Base-by-base conservation (phyloP, 2,797 vertebrate genomes). In the Phataginus tetradactyla region DNA sequence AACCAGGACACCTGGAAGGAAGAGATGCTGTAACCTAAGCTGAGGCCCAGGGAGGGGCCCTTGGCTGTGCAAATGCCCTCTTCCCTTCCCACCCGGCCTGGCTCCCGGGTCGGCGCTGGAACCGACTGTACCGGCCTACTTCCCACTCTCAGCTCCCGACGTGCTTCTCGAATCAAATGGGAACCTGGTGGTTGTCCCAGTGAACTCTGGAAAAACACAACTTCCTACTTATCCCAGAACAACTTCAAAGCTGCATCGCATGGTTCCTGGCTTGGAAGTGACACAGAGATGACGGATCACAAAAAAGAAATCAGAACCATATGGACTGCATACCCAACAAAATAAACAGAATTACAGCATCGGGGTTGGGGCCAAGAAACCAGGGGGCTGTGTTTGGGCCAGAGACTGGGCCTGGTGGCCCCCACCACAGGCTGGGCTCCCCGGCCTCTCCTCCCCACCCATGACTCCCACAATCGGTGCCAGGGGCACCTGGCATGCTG, bases 281-380 rank as follows among this genome's bases (percentile, higher is more conserved):
- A 86, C 59, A 8, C 32, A 29, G 88, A 96, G 97, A 96, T 92
- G 97, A 96, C 1, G 59, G 95, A 96, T 97, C 96, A 84, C 87
- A 95, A 80, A 90, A 85, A 37, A 96, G 95, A 95, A 97, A 97
- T 97, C 95, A 97, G 90, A 97, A 97, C 96, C 96, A 97, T 72
- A 92, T 96, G 97, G 90, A 92, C 90, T 93, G 93, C 68, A 59
- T 42, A 96, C 90, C 90, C 86, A 71, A 88, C 69, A 97, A 96
- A 97, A 95, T 91, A 97, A 97, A 98, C 95, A 97, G 90, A 94
- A 95, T 96, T 93, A 95, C 74, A 68, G 90, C 86, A 72, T 88
- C 32, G 9, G 88, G 81, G 95, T 17, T 96, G 86, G 96, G 92
- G 80, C 69, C 88, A 66, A 92, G 95, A 96, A 94, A 80, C 85